Conservation (phyloP, 2,797 vertebrate genomes). For the Labroides dimidiatus region DNA sequence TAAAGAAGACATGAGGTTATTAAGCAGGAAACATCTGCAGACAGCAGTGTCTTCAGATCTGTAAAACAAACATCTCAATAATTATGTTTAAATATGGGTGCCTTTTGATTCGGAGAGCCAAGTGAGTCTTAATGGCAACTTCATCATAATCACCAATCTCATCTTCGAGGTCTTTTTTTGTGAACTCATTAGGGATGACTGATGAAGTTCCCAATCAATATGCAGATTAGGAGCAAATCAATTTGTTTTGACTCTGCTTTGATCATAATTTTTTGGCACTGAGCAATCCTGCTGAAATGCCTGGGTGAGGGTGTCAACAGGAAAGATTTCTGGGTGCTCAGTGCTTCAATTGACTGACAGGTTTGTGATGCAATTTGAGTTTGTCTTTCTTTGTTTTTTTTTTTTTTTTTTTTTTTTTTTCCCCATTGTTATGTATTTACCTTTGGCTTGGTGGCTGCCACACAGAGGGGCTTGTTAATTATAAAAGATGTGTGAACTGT, state of each 20-base stretch:
- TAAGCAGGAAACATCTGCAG: slow-evolving; percentile 55
- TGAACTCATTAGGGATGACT: slow-evolving; percentile 79
- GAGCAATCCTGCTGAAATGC: slow-evolving; percentile 23
- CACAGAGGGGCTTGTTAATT: no score
- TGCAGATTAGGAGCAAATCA: slow-evolving; percentile 81
- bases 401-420: no score
- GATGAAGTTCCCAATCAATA: slow-evolving; percentile 86
- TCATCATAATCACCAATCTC: slow-evolving; percentile 79
- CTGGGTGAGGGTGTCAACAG: slow-evolving; percentile 45
- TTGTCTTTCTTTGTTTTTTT: no score
- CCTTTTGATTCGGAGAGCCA: slow-evolving; percentile 67
- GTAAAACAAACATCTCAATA: slow-evolving; percentile 66
- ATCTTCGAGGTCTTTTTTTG: slow-evolving; percentile 64
- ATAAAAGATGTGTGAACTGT: no score
- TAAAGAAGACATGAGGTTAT: slow-evolving; percentile 17
- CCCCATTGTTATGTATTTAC: no score
- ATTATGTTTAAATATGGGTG: slow-evolving; percentile 58
- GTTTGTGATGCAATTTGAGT: slow-evolving; percentile 1
- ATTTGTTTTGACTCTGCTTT: slow-evolving; percentile 72
- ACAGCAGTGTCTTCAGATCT: slow-evolving; percentile 40
- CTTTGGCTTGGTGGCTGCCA: no score
- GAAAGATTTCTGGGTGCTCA: slow-evolving; percentile 27
- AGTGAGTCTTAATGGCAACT: slow-evolving; percentile 67
- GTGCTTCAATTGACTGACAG: slow-evolving; percentile 2
- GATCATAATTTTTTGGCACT: slow-evolving; percentile 34